phyloP scores from a whole-genome alignment of 2,113 vertebrate species.

The Lagopus leucura region DNA sequence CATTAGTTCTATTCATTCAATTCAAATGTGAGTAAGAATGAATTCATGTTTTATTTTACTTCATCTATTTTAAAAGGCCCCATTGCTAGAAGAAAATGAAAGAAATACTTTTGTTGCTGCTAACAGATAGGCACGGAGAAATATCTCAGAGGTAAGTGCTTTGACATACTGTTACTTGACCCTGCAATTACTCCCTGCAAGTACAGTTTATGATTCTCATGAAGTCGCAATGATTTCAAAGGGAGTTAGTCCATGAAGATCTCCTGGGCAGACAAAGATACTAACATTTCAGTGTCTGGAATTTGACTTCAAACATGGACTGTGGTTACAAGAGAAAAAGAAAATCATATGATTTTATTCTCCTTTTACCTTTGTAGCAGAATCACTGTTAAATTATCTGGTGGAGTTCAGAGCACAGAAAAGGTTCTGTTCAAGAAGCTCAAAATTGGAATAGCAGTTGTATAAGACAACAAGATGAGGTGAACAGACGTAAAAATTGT shows the following conservation, averaged over 20 bases:
- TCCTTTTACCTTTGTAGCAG: neutral
- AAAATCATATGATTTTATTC: constrained; percentile 19
- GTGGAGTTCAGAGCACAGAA: neutral
- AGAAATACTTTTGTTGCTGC: constrained; percentile 18
- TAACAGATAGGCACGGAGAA: constrained; percentile 24
- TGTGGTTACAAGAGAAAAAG: neutral
- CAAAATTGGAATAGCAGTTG: neutral
- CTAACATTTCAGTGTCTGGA: constrained; percentile 8
- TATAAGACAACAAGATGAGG: neutral
- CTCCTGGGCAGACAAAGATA: neutral
- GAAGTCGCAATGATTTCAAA: constrained; percentile 18
- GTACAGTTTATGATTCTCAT: neutral
- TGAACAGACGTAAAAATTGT: neutral
- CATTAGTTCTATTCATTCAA: constrained; percentile 77
- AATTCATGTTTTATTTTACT: constrained; percentile 78
- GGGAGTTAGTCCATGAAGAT: neutral
- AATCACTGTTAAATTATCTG: neutral
- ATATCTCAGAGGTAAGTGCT: constrained; percentile 33
- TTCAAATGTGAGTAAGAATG: constrained; percentile 76
- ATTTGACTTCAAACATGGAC: constrained; percentile 5
- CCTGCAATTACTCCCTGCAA: constrained; percentile 40
- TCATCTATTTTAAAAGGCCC: constrained; percentile 72
- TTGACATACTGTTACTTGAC: constrained; percentile 21
- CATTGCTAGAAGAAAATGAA: constrained; percentile 36
- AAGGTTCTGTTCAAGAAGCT: neutral